Percentiles rank a stretch among this genome's conserved stretches.
Evolutionary conservation across 2,888 invertebrate species (phyloP).

Genomic region (Diachrysia chrysitis): DNA sequence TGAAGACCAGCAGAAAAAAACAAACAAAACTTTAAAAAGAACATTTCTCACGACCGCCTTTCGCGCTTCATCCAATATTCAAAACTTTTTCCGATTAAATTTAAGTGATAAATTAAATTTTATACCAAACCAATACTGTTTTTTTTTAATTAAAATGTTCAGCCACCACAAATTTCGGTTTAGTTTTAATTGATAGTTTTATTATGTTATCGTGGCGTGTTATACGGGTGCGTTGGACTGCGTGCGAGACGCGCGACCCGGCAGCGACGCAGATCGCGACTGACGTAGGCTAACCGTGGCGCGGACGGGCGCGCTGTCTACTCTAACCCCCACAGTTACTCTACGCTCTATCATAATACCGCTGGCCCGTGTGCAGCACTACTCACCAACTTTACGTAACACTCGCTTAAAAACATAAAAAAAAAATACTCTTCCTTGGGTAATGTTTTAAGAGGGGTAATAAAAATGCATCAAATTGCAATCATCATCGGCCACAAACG

Average conservation of each 20-base stretch:
- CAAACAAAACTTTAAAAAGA: conserved; percentile 54
- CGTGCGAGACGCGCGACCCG: conserved; percentile 71
- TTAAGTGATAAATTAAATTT: conserved; percentile 19
- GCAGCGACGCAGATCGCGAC: conserved; percentile 76
- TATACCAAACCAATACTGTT: not conserved
- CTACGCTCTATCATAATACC: conserved; percentile 42
- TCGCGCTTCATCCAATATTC: conserved; percentile 74
- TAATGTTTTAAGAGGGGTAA: no score
- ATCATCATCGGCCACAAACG: no score
- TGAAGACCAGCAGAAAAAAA: conserved; percentile 13
- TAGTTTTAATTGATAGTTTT: conserved; percentile 27
- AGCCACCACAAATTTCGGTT: conserved; percentile 51
- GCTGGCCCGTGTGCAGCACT: conserved; percentile 13
- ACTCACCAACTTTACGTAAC: conserved; percentile 58
- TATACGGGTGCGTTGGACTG: conserved; percentile 25
- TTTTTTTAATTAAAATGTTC: conserved; percentile 6
- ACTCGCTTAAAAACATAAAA: no score
- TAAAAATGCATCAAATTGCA: no score
- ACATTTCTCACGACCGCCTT: conserved; percentile 60
- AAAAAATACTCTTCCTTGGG: no score
- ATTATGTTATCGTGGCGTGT: conserved; percentile 35
- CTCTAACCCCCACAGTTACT: conserved; percentile 14
- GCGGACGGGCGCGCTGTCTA: conserved; percentile 12
- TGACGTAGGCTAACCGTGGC: conserved; percentile 66
- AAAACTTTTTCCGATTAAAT: conserved; percentile 66